A percentile compares a stretch with the other conserved stretches of the same genome.
phyloP scores from a whole-genome alignment of 37 sponge, comb jelly and placozoan species.

The Agelas oroides region DNA sequence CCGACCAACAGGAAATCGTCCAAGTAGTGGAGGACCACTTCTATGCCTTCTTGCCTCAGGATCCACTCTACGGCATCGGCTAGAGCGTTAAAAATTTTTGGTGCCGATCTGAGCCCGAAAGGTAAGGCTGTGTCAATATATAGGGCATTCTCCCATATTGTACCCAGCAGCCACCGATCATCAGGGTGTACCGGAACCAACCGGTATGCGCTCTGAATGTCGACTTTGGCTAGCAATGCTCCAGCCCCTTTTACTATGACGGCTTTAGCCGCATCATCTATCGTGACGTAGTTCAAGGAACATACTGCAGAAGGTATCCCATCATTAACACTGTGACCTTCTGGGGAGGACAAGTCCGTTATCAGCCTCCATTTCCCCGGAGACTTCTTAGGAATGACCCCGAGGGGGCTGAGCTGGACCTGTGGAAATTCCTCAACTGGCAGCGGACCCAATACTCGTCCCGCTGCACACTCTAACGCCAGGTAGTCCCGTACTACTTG shows the following conservation, averaged over 20 bases:
- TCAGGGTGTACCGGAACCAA: slow-evolving; percentile 36
- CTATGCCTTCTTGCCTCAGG: too few relatives aligned
- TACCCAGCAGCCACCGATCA: slow-evolving; percentile 18
- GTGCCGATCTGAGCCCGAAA: too few relatives aligned
- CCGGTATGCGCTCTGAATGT: slow-evolving; percentile 32
- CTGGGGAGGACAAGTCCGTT: slow-evolving; percentile 15
- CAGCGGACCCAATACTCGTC: slow-evolving; percentile 16
- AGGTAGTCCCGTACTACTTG: slow-evolving; percentile 1
- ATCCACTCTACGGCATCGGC: too few relatives aligned
- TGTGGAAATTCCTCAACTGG: background rate
- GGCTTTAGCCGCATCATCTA: background rate
- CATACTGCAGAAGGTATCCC: background rate
- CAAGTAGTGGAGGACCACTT: too few relatives aligned
- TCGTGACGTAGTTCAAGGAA: background rate
- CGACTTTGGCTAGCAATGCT: slow-evolving; percentile 18
- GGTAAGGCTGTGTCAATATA: too few relatives aligned
- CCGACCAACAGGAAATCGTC: too few relatives aligned
- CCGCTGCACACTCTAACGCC: background rate
- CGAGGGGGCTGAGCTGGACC: background rate
- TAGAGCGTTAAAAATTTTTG: too few relatives aligned
- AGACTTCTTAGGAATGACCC: slow-evolving; percentile 10
- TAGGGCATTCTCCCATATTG: background rate
- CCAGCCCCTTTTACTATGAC: background rate
- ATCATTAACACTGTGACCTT: slow-evolving; percentile 9
- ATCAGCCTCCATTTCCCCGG: slow-evolving; percentile 22